These are phyloP conservation scores for Rhinoderma darwinii DNA, from an alignment of 2,113 vertebrate species.

Conservation along the genomic window DNA sequence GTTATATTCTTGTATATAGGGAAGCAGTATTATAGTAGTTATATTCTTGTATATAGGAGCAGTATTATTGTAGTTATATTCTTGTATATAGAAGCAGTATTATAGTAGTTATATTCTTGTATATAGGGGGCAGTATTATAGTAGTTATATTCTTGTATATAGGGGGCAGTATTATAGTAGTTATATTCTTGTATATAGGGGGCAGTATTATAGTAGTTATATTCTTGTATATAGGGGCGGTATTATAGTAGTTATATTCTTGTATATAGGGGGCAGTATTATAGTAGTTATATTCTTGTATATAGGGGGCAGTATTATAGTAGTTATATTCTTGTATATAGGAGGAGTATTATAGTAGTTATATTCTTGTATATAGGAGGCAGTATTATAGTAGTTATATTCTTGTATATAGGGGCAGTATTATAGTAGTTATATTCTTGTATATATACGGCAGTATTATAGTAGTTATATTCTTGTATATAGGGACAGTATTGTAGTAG, in stretches of 20 bases:
- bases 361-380: background rate
- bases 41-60: background rate
- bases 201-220: background rate
- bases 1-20: background rate
- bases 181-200: background rate
- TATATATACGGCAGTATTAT: too few relatives aligned
- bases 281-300: background rate
- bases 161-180: background rate
- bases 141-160: too few relatives aligned
- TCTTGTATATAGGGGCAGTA: background rate
- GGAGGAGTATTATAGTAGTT: background rate
- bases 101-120: too few relatives aligned
- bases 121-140: too few relatives aligned
- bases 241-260: slow-evolving; percentile 2
- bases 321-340: background rate
- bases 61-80: slow-evolving; percentile 1
- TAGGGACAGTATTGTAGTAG: too few relatives aligned
- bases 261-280: background rate
- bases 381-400: background rate
- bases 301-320: background rate
- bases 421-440: background rate
- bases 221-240: background rate
- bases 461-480: too few relatives aligned
- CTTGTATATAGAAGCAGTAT: too few relatives aligned
- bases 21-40: background rate